Percentiles rank a stretch among this genome's conserved stretches.
Evolutionary conservation across 2,797 vertebrate species (phyloP).

Genomic region (Pantherophis vulpinus): DNA sequence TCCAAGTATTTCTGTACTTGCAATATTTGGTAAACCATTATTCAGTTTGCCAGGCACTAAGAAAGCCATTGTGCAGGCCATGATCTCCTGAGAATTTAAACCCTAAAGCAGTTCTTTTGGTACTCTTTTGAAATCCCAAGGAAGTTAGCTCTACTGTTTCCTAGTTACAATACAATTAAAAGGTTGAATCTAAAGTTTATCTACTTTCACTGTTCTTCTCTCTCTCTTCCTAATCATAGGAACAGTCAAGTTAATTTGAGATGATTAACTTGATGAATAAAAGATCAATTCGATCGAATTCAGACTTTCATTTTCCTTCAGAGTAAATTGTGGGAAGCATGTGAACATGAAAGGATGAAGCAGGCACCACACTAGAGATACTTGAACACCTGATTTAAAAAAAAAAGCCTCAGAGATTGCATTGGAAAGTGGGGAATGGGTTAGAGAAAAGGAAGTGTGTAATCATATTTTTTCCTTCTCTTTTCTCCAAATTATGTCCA

Average conservation of each 20-base stretch:
- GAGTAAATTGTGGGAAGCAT: not conserved
- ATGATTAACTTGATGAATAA: not conserved
- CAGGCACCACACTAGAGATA: not conserved
- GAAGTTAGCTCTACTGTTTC: not conserved
- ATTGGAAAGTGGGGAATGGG: not conserved
- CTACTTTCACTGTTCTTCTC: not conserved
- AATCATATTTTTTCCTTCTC: not conserved
- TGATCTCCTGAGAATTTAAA: not conserved
- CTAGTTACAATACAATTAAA: not conserved
- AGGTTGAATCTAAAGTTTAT: not conserved
- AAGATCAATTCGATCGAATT: not conserved
- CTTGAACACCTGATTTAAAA: not conserved
- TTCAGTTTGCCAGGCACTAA: not conserved
- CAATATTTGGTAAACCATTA: not conserved
- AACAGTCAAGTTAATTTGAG: not conserved
- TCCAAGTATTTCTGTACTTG: not conserved
- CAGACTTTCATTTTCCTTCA: not conserved
- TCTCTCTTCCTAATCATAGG: not conserved
- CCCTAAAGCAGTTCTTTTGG: not conserved
- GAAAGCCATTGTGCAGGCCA: not conserved
- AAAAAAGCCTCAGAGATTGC: not conserved
- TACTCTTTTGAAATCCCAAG: not conserved
- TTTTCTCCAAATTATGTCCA: not conserved
- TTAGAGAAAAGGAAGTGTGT: too few relatives aligned
- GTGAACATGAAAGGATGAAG: not conserved